Evolutionary conservation across 2,113 vertebrate genomes (phyloP).

Genomic region (Brachionichthys hirsutus): DNA sequence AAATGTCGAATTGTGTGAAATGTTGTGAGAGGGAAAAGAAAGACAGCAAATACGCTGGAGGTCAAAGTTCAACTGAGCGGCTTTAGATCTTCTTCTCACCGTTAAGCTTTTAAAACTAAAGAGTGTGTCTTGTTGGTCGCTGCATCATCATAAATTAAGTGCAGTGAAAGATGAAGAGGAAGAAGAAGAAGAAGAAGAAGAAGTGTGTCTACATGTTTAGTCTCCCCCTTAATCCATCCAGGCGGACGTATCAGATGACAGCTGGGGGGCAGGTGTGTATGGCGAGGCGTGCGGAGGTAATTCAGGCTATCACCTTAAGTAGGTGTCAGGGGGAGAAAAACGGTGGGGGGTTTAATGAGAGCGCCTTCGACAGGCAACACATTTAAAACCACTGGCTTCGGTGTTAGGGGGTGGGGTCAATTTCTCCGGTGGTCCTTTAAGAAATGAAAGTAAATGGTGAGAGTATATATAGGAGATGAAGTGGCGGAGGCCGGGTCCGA

Average conservation of each 20-base stretch:
- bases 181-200: no score
- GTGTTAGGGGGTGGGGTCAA: conserved; percentile 27
- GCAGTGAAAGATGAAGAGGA: no score
- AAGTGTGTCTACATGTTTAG: conserved; percentile 13
- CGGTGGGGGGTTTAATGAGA: conserved; percentile 67
- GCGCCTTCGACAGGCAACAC: conserved; percentile 51
- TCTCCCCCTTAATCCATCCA: conserved; percentile 35
- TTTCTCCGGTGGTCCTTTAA: conserved; percentile 45
- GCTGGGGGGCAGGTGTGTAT: conserved; percentile 40
- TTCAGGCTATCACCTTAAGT: conserved; percentile 71
- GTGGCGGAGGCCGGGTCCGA: background rate
- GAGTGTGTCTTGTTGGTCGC: background rate
- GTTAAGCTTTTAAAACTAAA: conserved; percentile 8
- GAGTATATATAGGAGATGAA: background rate
- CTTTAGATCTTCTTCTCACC: background rate
- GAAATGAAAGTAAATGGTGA: conserved; percentile 59
- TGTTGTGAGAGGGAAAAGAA: no score
- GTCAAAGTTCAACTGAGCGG: no score
- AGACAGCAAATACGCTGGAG: no score
- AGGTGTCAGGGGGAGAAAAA: conserved; percentile 68
- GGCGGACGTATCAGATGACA: conserved; percentile 62
- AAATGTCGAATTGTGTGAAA: no score
- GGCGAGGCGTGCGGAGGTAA: conserved; percentile 10
- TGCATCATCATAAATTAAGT: background rate
- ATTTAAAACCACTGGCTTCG: conserved; percentile 44